phyloP scores from a whole-genome alignment of 1,140 invertebrate species.

The Adelges cooleyi region DNA sequence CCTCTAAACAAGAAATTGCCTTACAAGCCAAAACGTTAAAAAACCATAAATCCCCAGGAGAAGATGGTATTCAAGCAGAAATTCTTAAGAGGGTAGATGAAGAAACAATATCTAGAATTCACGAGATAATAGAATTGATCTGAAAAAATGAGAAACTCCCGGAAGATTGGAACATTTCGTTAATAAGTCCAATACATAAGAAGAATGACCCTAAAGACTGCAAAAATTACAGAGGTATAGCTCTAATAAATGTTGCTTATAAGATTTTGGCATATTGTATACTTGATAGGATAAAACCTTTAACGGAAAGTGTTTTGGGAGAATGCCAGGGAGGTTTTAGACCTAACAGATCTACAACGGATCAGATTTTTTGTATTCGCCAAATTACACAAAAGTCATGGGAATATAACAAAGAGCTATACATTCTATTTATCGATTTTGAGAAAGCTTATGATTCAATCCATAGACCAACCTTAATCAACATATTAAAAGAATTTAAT shows the following conservation, averaged over 20 bases:
- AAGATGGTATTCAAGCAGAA: slow-evolving; percentile 22
- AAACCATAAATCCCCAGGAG: slow-evolving; percentile 1
- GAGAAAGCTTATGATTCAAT: no score
- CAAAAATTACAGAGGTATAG: slow-evolving; percentile 33
- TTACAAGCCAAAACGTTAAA: neutral
- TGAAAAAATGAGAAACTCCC: slow-evolving; percentile 32
- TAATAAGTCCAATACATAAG: slow-evolving; percentile 33
- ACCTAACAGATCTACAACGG: slow-evolving; percentile 22
- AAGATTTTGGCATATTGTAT: slow-evolving; percentile 1
- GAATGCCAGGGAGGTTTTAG: slow-evolving; percentile 32
- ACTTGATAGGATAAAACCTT: slow-evolving; percentile 9
- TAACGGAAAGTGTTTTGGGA: slow-evolving; percentile 26
- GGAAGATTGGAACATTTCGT: slow-evolving; percentile 31
- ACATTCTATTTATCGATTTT: no score
- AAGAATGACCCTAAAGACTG: slow-evolving; percentile 33
- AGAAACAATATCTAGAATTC: neutral
- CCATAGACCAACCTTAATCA: neutral
- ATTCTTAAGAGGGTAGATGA: slow-evolving; percentile 14
- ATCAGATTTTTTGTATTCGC: slow-evolving; percentile 31
- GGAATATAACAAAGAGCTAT: neutral
- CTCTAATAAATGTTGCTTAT: neutral
- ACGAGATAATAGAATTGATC: slow-evolving; percentile 21
- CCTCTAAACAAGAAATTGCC: neutral
- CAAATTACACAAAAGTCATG: slow-evolving; percentile 24
- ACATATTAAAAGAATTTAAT: slow-evolving; percentile 2